These are phyloP conservation scores for Teleogryllus oceanicus DNA, from an alignment of 2,888 invertebrate genomes.

Conservation along the genomic window DNA sequence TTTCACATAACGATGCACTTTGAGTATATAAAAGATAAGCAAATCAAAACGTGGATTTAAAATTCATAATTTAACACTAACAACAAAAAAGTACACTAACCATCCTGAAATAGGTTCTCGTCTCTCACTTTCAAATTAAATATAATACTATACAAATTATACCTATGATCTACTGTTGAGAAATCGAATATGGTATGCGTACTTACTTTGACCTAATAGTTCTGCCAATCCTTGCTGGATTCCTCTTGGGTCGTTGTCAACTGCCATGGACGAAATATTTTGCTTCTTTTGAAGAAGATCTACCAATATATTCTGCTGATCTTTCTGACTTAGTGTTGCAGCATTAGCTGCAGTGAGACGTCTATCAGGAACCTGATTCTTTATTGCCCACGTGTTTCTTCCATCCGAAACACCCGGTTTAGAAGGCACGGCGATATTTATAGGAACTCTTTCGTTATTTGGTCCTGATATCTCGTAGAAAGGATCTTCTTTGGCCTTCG, in stretches of 20 bases:
- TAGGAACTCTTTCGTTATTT: background rate
- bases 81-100: too few relatives aligned
- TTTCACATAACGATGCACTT: too few relatives aligned
- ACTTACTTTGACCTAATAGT: slow-evolving; percentile 37
- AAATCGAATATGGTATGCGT: too few relatives aligned
- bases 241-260: slow-evolving; percentile 29
- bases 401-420: background rate
- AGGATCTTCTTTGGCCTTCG: background rate
- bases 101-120: too few relatives aligned
- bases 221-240: slow-evolving; percentile 34
- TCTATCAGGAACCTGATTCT: background rate
- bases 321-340: background rate
- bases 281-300: slow-evolving; percentile 5
- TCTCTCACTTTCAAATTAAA: too few relatives aligned
- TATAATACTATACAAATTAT: too few relatives aligned
- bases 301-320: background rate
- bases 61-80: too few relatives aligned
- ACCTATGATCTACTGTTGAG: too few relatives aligned
- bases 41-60: too few relatives aligned
- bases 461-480: background rate
- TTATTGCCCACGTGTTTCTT: background rate
- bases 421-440: background rate
- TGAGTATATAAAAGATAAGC: too few relatives aligned
- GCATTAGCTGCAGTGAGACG: background rate
- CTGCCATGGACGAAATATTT: background rate